Conservation (phyloP, 30 jellyfish, hydroid and myxozoan species). For the Pelagia noctiluca region DNA sequence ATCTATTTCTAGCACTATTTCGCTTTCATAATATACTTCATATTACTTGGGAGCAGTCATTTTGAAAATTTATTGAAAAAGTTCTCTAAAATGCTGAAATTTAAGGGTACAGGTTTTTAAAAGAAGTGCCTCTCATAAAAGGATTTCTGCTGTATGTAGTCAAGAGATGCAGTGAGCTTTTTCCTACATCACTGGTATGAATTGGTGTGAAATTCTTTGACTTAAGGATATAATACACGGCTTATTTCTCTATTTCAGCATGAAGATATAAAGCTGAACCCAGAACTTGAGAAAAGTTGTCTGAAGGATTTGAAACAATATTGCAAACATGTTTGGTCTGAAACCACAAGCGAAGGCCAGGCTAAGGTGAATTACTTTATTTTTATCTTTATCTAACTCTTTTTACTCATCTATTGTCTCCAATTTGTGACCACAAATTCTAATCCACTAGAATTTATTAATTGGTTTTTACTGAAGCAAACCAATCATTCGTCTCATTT, state of each 20-base stretch:
- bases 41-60: too few species aligned
- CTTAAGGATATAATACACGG: too few species aligned
- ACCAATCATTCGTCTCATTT: too few species aligned
- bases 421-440: too few species aligned
- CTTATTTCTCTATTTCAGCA: conserved; percentile 71
- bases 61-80: neutral
- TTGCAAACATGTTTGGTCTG: conserved; percentile 61
- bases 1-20: too few species aligned
- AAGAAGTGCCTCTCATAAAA: neutral
- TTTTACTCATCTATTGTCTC: too few species aligned
- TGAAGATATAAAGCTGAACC: conserved; percentile 85
- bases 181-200: neutral
- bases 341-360: conserved; percentile 77
- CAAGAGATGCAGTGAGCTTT: neutral
- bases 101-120: neutral
- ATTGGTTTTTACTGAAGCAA: too few species aligned
- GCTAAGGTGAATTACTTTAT: too few species aligned
- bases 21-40: too few species aligned
- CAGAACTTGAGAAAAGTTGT: conserved; percentile 73
- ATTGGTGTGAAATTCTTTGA: neutral
- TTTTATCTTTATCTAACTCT: too few species aligned
- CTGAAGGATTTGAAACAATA: conserved; percentile 58
- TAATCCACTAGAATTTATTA: too few species aligned
- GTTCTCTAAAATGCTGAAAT: neutral
- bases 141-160: neutral